Evolutionary conservation across 2,888 invertebrate genomes (phyloP).

Genomic region (Pteria penguin): DNA sequence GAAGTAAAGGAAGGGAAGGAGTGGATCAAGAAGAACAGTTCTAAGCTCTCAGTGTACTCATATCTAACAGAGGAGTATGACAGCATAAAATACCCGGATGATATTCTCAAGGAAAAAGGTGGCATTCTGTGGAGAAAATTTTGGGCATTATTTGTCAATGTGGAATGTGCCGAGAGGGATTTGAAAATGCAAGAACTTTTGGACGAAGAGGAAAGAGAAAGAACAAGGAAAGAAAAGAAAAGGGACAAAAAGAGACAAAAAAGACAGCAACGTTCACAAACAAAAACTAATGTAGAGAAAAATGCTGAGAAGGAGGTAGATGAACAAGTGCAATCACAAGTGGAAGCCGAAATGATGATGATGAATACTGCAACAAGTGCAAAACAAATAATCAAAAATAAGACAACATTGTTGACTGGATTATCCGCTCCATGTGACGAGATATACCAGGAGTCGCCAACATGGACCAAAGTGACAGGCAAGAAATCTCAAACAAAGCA

Average conservation of each 20-base stretch:
- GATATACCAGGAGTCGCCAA: too few relatives aligned
- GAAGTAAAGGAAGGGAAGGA: constrained; percentile 57
- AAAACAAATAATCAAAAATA: too few relatives aligned
- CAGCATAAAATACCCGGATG: constrained; percentile 28
- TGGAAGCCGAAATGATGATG: too few relatives aligned
- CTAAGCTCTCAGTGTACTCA: constrained; percentile 39
- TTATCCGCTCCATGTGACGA: too few relatives aligned
- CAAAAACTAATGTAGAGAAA: too few relatives aligned
- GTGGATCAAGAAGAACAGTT: constrained; percentile 66
- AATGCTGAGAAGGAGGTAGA: too few relatives aligned
- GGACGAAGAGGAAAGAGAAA: constrained; percentile 62
- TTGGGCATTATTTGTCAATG: constrained; percentile 49
- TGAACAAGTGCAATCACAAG: too few relatives aligned
- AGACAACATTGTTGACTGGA: too few relatives aligned
- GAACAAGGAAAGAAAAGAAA: constrained; percentile 57
- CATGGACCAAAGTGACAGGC: constrained; percentile 26
- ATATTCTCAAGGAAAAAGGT: constrained; percentile 32
- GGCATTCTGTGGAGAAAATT: constrained; percentile 55
- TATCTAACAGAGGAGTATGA: constrained; percentile 28
- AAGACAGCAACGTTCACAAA: too few relatives aligned
- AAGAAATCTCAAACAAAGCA: too few relatives aligned
- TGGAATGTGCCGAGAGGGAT: constrained; percentile 51
- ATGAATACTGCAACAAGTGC: background rate
- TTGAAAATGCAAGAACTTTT: constrained; percentile 61
- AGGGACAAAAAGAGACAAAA: constrained; percentile 62